Evolutionary conservation across 2,797 vertebrate genomes (phyloP), one percentile per base, ranked within the genome.

Genomic region (Intellagama lesueurii): DNA sequence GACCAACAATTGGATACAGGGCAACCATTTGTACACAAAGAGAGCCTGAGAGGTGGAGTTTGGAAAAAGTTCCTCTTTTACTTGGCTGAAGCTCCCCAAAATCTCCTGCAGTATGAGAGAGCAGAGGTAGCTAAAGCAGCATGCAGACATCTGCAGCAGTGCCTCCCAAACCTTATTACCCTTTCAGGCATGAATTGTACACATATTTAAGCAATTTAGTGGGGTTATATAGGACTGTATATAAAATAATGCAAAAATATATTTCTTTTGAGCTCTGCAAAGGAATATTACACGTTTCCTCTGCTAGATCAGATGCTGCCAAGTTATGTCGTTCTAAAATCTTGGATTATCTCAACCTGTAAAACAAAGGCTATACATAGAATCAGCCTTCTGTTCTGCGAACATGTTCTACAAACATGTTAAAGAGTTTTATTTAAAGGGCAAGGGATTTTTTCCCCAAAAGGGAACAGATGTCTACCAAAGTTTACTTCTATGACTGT

Each of bases 311-410:
- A n/a, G 78, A 72, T 60, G 8, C 44, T 88, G 44, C 72, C 75
- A 88, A 83, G 17, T 44, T 70, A 19, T 89, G 32, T 79, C 44
- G 44, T 78, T 44, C 26, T 83, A 70, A 89, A 89, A 70, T 81
- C n/a, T 26, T 84, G 66, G 75, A 79, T 56, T 32, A 78, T 89
- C 52, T 44, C 44, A 78, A 7, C 4, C 26, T 64, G 35, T 47
- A 40, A 82, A 49, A 78, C 2, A 69, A 84, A 84, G 75, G 44
- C 87, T 78, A 84, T 78, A 79, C 7, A 81, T 88, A 88, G 32
- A 17, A 72, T 32, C 44, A 84, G 26, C 81, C 88, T 84, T 84
- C 87, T 88, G 64, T 68, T 88, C 80, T 66, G 56, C 40, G 75
- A 88, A 73, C 14, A 7, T 75, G 77, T 87, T 81, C 35, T 64